A percentile compares a stretch with the other conserved stretches of the same genome.
Conservation (phyloP, 2,888 invertebrate genomes). For the Amphiduros pacificus region DNA sequence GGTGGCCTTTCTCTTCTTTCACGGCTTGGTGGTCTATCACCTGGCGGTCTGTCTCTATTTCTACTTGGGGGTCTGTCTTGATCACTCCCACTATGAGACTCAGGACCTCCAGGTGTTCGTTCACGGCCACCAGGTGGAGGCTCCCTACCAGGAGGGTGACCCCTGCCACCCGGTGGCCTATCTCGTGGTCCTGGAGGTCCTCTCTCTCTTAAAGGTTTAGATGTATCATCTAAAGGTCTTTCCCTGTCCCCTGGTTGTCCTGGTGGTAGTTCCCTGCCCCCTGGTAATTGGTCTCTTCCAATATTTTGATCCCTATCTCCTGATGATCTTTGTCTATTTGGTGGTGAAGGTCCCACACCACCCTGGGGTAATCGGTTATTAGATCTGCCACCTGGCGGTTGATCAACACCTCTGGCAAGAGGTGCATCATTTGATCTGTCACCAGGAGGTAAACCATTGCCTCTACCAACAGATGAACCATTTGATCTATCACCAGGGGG, state of each 20-base stretch:
- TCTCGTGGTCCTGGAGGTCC: no score
- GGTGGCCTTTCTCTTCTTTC: neutral
- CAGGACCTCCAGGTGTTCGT: neutral
- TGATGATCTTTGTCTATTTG: neutral
- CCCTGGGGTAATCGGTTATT: no score
- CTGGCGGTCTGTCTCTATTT: neutral
- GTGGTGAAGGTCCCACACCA: no score
- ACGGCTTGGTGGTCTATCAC: neutral
- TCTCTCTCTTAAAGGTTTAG: no score
- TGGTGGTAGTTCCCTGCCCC: neutral
- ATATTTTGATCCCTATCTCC: neutral
- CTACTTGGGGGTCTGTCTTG: conserved; percentile 2
- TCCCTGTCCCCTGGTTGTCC: neutral
- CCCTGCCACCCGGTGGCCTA: neutral
- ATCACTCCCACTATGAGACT: neutral
- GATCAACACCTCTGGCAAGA: no score
- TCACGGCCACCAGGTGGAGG: neutral
- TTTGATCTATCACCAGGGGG: no score
- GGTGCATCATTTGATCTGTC: no score
- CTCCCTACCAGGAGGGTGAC: neutral
- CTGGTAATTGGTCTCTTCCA: neutral
- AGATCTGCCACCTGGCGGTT: no score
- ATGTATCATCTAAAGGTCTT: no score
- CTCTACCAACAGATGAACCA: no score
- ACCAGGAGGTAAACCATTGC: no score